These are phyloP conservation scores for Chlorodrepanis virens DNA, from an alignment of 2,113 vertebrate genomes.

Conservation along the genomic window DNA sequence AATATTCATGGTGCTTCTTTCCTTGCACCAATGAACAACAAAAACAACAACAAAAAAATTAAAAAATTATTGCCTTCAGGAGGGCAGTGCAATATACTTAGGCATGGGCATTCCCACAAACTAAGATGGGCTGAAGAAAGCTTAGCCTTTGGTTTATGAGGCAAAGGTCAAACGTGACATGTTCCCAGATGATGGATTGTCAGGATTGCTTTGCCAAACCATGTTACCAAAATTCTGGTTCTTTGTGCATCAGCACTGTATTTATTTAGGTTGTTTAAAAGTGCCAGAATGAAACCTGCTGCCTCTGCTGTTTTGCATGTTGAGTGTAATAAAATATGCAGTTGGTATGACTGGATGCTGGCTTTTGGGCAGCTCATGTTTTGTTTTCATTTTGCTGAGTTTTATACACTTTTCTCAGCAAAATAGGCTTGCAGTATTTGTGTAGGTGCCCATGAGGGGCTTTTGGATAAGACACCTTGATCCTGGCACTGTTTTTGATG, in stretches of 20 bases:
- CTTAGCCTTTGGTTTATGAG: background rate
- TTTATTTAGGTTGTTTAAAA: background rate
- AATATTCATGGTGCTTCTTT: background rate
- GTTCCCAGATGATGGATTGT: background rate
- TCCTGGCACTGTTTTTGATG: background rate
- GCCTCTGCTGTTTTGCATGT: background rate
- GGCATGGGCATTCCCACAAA: background rate
- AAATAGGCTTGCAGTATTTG: background rate
- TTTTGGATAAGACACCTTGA: background rate
- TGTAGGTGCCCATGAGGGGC: background rate
- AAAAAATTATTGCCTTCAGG: background rate
- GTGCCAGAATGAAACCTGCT: background rate
- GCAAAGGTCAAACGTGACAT: slow-evolving; percentile 1
- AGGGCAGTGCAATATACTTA: background rate
- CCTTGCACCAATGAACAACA: background rate
- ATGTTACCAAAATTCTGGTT: slow-evolving; percentile 25
- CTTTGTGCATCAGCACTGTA: background rate
- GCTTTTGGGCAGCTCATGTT: background rate
- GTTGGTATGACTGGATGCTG: background rate
- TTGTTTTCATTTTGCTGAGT: background rate
- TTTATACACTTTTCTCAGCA: background rate
- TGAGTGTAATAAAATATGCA: background rate
- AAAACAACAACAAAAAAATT: background rate
- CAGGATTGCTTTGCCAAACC: background rate
- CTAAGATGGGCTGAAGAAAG: background rate